Conservation (phyloP, 92 coral and sea anemone species). For the Phymanthus crucifer region DNA sequence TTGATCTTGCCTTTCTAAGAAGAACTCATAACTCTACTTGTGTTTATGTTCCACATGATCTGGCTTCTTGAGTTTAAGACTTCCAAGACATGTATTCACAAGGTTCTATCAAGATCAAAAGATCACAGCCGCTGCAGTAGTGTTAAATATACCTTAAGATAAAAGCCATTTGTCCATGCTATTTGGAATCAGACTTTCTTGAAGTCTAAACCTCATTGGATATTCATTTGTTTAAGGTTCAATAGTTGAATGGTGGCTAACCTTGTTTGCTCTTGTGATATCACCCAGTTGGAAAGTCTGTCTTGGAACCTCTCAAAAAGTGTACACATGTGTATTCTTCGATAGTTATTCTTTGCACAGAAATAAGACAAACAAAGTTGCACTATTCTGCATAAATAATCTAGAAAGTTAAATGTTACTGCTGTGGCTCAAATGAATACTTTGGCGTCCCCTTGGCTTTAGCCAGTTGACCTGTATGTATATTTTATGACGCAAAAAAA, state of each 20-base stretch:
- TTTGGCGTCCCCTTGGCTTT: neutral
- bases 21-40: neutral
- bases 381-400: neutral
- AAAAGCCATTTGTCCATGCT: neutral
- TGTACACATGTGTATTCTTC: neutral
- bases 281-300: neutral
- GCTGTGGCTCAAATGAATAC: too few relatives aligned
- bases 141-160: neutral
- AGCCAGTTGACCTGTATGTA: constrained; percentile 14
- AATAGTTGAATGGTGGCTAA: neutral
- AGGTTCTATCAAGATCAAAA: constrained; percentile 17
- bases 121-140: constrained; percentile 10
- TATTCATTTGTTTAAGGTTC: neutral
- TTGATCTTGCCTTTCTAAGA: neutral
- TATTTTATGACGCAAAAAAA: neutral
- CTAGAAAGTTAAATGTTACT: too few relatives aligned
- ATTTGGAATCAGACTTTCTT: neutral
- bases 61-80: constrained; percentile 3
- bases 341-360: neutral
- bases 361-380: neutral
- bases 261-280: neutral
- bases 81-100: constrained; percentile 18
- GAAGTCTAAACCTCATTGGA: neutral
- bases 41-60: constrained; percentile 27
- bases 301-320: neutral